phyloP scores from a whole-genome alignment of 2,797 vertebrate species.

The Harpagifer antarcticus region DNA sequence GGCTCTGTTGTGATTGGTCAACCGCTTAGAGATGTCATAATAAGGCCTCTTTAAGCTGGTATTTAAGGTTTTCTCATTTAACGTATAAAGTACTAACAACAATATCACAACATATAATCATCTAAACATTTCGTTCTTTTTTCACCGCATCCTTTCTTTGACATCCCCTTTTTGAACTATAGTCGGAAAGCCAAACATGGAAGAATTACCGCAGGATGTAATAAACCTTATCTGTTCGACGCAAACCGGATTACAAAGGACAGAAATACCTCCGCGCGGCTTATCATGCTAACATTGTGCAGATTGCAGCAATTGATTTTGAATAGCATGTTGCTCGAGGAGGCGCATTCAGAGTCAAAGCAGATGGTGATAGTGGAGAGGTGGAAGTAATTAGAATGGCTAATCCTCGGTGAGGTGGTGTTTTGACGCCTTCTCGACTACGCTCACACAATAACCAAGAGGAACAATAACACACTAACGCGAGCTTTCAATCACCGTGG shows the following conservation, averaged over 20 bases:
- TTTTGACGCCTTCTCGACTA: slow-evolving; percentile 61
- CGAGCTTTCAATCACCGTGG: neutral
- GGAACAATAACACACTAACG: neutral
- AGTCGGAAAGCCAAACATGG: slow-evolving; percentile 62
- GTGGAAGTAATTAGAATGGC: slow-evolving; percentile 85
- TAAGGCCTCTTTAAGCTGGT: slow-evolving; percentile 9
- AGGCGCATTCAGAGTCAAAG: slow-evolving; percentile 70
- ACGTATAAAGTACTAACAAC: slow-evolving; percentile 42
- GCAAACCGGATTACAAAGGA: slow-evolving; percentile 82
- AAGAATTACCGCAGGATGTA: slow-evolving; percentile 74
- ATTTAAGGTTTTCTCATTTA: slow-evolving; percentile 52
- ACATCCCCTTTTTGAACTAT: slow-evolving; percentile 34
- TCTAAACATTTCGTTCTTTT: slow-evolving; percentile 28
- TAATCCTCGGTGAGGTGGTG: slow-evolving; percentile 78
- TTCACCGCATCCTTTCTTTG: slow-evolving; percentile 12
- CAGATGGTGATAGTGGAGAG: slow-evolving; percentile 79
- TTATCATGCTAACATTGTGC: slow-evolving; percentile 79
- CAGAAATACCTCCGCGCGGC: slow-evolving; percentile 70
- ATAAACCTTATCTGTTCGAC: slow-evolving; percentile 78
- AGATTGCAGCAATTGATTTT: slow-evolving; percentile 79
- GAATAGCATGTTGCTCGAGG: slow-evolving; percentile 78
- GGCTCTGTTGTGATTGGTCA: too few species aligned
- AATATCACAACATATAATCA: slow-evolving; percentile 33
- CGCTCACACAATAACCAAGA: slow-evolving; percentile 35
- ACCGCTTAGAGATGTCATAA: too few species aligned